Percentiles rank a stretch among this genome's conserved stretches.
phyloP scores from a whole-genome alignment of 2,113 vertebrate species.

The Casuarius casuarius region DNA sequence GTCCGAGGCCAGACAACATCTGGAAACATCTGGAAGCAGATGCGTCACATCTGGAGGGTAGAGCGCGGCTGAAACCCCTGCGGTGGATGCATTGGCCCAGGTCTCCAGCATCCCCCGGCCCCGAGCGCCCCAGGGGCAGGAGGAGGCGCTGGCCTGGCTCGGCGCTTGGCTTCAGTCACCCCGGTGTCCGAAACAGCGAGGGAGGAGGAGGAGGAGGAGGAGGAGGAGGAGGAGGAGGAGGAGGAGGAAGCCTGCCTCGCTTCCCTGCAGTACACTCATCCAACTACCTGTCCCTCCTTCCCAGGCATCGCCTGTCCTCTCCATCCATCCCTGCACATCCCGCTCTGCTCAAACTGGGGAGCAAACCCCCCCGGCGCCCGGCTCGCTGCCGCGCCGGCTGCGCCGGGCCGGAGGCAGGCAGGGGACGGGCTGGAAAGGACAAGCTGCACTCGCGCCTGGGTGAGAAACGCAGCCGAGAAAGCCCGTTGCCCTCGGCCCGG shows the following conservation, averaged over 20 bases:
- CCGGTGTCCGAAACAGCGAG: neutral
- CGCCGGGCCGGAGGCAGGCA: neutral
- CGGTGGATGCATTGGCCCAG: neutral
- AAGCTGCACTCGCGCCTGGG: neutral
- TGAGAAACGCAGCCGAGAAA: neutral
- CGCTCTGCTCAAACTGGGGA: neutral
- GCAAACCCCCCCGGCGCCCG: neutral
- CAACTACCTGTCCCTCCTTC: neutral
- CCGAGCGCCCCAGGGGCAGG: fast-evolving
- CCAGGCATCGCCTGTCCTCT: neutral
- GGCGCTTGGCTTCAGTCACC: neutral
- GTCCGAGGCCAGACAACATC: neutral
- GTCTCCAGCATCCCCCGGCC: neutral
- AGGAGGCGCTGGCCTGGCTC: fast-evolving
- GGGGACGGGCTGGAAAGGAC: neutral
- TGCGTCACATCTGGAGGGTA: fast-evolving
- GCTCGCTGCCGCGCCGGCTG: neutral
- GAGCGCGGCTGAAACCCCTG: neutral
- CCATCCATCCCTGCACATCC: neutral
- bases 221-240: neutral
- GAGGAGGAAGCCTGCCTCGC: neutral
- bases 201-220: neutral
- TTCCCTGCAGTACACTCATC: neutral
- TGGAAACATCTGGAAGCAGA: neutral
- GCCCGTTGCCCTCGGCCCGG: neutral